phyloP scores from a whole-genome alignment of 2,113 vertebrate species.

The Tachysurus vachellii region DNA sequence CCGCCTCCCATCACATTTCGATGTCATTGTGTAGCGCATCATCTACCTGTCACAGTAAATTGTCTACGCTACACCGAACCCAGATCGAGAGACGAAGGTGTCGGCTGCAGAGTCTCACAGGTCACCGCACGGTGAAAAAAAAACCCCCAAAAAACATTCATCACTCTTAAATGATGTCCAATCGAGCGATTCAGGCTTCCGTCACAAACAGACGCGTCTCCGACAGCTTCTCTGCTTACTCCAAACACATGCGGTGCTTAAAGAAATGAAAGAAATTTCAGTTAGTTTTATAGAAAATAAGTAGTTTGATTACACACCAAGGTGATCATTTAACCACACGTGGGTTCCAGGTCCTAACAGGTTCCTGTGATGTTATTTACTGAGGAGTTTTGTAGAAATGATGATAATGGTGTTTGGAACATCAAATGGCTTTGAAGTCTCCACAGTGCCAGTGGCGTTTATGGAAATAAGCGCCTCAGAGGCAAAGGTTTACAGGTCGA shows the following conservation, averaged over 20 bases:
- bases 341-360: neutral
- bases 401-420: constrained; percentile 54
- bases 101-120: neutral
- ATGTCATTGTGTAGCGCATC: neutral
- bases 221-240: neutral
- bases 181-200: neutral
- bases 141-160: neutral
- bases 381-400: neutral
- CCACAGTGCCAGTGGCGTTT: constrained; percentile 60
- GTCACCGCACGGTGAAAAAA: neutral
- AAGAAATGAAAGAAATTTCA: too few species aligned
- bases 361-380: neutral
- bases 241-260: neutral
- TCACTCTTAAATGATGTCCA: neutral
- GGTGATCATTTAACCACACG: too few species aligned
- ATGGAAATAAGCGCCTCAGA: constrained; percentile 71
- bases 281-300: neutral
- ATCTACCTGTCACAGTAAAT: neutral
- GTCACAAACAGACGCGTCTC: neutral
- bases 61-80: neutral
- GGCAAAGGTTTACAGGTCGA: constrained; percentile 56
- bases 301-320: neutral
- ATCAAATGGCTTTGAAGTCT: constrained; percentile 61
- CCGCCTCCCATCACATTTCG: neutral
- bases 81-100: neutral